Evolutionary conservation across 2,113 vertebrate species (phyloP).

Genomic region (Naja naja): DNA sequence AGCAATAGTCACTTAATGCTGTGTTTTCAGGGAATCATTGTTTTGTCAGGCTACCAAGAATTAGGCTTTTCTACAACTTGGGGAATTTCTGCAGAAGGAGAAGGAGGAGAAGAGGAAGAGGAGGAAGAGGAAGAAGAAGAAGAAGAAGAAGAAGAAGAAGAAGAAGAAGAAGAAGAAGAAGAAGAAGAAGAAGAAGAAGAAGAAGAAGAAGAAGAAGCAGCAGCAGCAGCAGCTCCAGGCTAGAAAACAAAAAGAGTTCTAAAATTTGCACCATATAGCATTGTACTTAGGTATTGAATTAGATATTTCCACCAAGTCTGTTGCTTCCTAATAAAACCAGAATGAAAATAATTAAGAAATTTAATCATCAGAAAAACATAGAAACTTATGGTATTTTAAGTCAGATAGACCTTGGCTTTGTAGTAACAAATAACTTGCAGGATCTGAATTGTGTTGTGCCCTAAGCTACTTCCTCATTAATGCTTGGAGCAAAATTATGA

Average conservation of each 20-base stretch:
- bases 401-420: neutral
- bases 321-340: neutral
- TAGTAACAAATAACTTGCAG: neutral
- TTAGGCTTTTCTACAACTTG: neutral
- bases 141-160: too few species aligned
- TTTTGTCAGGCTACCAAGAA: neutral
- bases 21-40: neutral
- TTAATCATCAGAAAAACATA: neutral
- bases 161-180: too few species aligned
- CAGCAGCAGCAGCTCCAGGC: neutral
- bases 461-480: neutral
- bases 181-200: too few species aligned
- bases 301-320: neutral
- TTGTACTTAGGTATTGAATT: neutral
- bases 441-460: neutral
- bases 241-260: neutral
- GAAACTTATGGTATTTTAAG: neutral
- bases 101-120: neutral
- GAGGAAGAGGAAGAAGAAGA: neutral
- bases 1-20: neutral
- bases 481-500: neutral
- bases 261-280: neutral
- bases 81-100: neutral
- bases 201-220: too few species aligned
- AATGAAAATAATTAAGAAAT: neutral